Conservation (phyloP, 2,797 vertebrate genomes). For the Oreochromis mossambicus region DNA sequence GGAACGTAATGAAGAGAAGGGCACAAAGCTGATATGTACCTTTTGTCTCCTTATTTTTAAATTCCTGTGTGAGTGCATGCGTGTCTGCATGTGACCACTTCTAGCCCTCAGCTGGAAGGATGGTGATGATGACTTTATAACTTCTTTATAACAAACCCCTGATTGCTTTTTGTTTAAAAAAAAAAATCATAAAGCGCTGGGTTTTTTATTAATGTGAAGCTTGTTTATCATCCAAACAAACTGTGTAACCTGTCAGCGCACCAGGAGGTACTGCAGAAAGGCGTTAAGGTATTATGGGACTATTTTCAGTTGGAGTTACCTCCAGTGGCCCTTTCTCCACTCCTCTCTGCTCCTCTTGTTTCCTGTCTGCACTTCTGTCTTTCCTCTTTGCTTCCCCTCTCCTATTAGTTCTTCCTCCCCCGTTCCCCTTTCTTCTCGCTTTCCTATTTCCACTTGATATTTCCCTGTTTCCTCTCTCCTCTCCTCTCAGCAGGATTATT, state of each 20-base stretch:
- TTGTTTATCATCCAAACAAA: background rate
- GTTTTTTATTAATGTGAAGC: background rate
- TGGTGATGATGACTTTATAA: background rate
- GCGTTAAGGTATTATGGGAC: background rate
- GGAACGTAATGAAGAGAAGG: background rate
- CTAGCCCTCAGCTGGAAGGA: background rate
- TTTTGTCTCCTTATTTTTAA: background rate
- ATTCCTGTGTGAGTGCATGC: background rate
- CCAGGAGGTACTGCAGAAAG: background rate
- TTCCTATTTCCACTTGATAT: background rate
- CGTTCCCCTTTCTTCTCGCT: background rate
- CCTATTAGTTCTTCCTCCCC: background rate
- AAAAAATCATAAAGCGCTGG: background rate
- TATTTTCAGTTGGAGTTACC: background rate
- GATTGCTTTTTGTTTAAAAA: background rate
- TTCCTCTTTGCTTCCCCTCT: background rate
- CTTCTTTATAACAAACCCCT: background rate
- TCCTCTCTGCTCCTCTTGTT: background rate
- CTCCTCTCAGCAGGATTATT: conserved; percentile 38
- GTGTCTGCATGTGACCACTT: background rate
- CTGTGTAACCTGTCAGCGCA: background rate
- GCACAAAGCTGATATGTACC: background rate
- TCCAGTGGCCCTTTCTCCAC: background rate
- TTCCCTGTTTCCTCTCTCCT: background rate
- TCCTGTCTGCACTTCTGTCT: background rate